Conservation (phyloP, 2,797 vertebrate genomes). For the Peromyscus melanophrys region DNA sequence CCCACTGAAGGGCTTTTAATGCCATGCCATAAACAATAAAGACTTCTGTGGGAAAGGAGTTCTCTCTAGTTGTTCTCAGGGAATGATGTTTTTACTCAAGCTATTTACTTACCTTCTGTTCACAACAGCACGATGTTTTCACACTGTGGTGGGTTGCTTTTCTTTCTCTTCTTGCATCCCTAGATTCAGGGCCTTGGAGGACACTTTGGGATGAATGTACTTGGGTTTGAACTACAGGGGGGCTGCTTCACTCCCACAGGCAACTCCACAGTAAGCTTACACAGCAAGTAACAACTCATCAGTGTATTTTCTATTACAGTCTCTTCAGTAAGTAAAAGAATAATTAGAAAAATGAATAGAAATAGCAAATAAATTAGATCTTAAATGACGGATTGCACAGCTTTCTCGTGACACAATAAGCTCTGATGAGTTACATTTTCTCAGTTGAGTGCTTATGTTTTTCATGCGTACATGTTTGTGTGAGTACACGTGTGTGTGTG, state of each 20-base stretch:
- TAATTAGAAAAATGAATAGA: conserved; percentile 30
- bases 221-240: neutral
- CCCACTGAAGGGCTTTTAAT: neutral
- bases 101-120: neutral
- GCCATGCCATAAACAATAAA: neutral
- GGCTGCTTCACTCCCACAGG: neutral
- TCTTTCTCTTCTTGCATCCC: neutral
- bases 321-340: conserved; percentile 19
- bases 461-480: neutral
- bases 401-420: neutral
- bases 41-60: neutral
- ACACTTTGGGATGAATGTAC: neutral
- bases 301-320: neutral
- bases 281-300: neutral
- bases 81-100: neutral
- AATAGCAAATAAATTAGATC: neutral
- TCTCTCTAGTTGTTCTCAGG: neutral
- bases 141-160: neutral
- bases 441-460: neutral
- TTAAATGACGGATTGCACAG: neutral
- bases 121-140: neutral
- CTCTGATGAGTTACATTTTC: neutral
- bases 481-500: neutral
- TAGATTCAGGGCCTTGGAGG: neutral
- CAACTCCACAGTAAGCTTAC: neutral